Conservation (phyloP, 1,140 invertebrate genomes). For the Hycleus phaleratus region DNA sequence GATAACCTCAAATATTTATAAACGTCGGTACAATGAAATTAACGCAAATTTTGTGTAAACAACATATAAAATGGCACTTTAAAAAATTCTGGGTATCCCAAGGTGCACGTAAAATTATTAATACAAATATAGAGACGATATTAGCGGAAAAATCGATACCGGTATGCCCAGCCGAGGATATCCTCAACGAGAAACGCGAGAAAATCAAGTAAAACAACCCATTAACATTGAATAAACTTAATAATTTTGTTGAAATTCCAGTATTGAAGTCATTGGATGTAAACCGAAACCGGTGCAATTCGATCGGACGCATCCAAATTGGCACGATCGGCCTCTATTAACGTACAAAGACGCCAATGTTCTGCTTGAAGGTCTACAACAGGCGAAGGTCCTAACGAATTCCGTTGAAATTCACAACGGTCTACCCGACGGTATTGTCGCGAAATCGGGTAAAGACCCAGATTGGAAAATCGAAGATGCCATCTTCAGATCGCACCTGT, state of each 20-base stretch:
- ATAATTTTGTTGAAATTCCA: conserved; percentile 30
- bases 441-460: conserved; percentile 41
- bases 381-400: conserved; percentile 70
- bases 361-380: conserved; percentile 59
- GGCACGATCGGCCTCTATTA: conserved; percentile 52
- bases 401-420: conserved; percentile 54
- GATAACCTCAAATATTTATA: not conserved
- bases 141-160: conserved; percentile 47
- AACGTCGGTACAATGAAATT: conserved; percentile 49
- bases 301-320: conserved; percentile 55
- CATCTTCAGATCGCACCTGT: conserved; percentile 62
- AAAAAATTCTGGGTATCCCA: conserved; percentile 59
- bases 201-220: conserved; percentile 22
- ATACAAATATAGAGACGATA: conserved; percentile 45
- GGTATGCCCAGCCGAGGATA: conserved; percentile 48
- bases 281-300: conserved; percentile 35
- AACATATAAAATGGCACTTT: conserved; percentile 61
- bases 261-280: conserved; percentile 44
- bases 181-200: conserved; percentile 40
- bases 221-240: not conserved
- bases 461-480: conserved; percentile 50
- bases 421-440: conserved; percentile 51
- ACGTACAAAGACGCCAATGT: conserved; percentile 54
- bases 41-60: conserved; percentile 50
- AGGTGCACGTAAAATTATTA: conserved; percentile 47